A percentile compares a stretch with the other conserved stretches of the same genome.
phyloP scores from a whole-genome alignment of 1,140 invertebrate genomes.

The Leptinotarsa undecemlineata region DNA sequence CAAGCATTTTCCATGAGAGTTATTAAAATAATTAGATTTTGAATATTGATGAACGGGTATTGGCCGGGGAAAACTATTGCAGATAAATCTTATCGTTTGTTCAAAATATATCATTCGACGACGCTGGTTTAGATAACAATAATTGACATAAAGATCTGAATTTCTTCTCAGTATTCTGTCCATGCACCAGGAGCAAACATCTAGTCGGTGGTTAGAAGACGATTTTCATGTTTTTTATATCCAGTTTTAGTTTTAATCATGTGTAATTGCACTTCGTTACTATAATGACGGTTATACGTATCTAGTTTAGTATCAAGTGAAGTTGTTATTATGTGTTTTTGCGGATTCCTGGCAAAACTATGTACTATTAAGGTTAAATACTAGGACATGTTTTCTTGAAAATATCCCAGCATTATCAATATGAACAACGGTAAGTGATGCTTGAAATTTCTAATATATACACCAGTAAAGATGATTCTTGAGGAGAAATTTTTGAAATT shows the following conservation, averaged over 20 bases:
- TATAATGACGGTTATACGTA: neutral
- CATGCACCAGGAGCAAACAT: neutral
- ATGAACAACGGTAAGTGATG: too few species aligned
- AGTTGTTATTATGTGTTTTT: neutral
- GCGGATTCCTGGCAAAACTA: too few species aligned
- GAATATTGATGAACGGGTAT: too few species aligned
- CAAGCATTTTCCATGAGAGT: too few species aligned
- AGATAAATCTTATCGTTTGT: neutral
- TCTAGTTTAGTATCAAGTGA: neutral
- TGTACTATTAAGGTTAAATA: too few species aligned
- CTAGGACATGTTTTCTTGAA: too few species aligned
- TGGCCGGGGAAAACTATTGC: too few species aligned
- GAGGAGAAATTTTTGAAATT: too few species aligned
- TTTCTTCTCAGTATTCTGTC: slow-evolving; percentile 1
- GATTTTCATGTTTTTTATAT: neutral
- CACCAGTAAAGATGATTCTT: too few species aligned
- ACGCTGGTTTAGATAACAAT: slow-evolving; percentile 16
- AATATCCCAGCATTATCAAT: too few species aligned
- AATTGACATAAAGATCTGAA: neutral
- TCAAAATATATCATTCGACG: neutral
- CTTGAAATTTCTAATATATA: too few species aligned
- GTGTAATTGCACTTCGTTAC: neutral
- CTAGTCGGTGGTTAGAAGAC: neutral
- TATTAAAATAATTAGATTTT: too few species aligned
- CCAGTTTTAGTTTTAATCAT: neutral